phyloP scores from a whole-genome alignment of 2,797 vertebrate species.

The Gephyroberyx darwinii region DNA sequence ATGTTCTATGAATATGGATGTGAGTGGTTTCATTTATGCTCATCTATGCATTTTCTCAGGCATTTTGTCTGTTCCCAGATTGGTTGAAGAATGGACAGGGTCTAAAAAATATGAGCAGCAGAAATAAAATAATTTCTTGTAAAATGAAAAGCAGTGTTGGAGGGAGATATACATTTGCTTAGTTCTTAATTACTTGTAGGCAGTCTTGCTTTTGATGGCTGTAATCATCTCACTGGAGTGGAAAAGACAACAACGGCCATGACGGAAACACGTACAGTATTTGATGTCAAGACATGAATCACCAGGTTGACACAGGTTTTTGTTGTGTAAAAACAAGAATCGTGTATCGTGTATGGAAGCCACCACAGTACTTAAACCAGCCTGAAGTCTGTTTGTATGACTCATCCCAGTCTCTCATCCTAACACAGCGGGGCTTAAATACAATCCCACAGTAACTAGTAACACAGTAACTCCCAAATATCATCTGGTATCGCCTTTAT shows the following conservation, averaged over 20 bases:
- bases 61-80: no score
- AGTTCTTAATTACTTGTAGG: background rate
- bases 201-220: background rate
- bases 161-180: background rate
- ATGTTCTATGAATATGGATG: no score
- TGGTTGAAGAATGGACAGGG: background rate
- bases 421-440: conserved; percentile 60
- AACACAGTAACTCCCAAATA: conserved; percentile 48
- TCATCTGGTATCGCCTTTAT: conserved; percentile 34
- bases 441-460: conserved; percentile 46
- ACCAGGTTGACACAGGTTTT: conserved; percentile 14
- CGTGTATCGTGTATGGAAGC: no score
- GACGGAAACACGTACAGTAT: background rate
- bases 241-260: no score
- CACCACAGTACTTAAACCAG: conserved; percentile 36
- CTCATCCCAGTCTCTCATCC: conserved; percentile 50
- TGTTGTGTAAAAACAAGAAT: conserved; percentile 1
- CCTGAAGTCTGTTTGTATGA: conserved; percentile 59
- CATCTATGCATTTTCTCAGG: no score
- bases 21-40: no score
- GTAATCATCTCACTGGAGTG: no score
- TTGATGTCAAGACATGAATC: conserved; percentile 7
- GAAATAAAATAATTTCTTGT: no score
- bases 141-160: background rate
- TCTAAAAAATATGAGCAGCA: background rate